Percentiles rank a stretch among this genome's conserved stretches.
These are phyloP conservation scores for Caenorhabditis angaria DNA, from an alignment of 2,888 invertebrate species.

Conservation along the genomic window DNA sequence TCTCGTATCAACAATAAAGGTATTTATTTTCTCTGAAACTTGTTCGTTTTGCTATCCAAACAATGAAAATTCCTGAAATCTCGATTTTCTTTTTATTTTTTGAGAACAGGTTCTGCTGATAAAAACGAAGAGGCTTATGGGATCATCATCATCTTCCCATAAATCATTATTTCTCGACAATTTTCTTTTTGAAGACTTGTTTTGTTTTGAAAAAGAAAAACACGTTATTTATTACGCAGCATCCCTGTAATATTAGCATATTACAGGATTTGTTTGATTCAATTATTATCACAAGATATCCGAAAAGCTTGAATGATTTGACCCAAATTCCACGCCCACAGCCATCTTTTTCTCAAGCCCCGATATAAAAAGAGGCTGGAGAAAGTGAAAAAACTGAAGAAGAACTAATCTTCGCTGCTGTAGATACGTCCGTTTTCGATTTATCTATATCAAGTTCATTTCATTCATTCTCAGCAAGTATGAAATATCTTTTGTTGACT, in stretches of 20 bases:
- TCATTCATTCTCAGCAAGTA: background rate
- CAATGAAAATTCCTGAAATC: too few species aligned
- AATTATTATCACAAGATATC: background rate
- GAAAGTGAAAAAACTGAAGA: background rate
- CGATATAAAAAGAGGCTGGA: background rate
- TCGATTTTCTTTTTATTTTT: background rate
- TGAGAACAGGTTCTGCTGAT: background rate
- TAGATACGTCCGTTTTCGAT: too few species aligned
- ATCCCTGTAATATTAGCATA: background rate
- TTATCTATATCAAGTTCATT: background rate
- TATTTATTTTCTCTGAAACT: too few species aligned
- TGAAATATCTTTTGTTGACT: background rate
- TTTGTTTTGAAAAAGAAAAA: background rate
- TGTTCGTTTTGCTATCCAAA: too few species aligned
- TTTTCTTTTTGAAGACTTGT: background rate
- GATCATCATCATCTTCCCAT: background rate
- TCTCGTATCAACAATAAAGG: too few species aligned
- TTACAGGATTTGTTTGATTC: background rate
- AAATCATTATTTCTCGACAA: background rate
- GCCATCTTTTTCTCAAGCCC: background rate
- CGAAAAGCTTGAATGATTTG: background rate
- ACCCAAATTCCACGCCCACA: conserved; percentile 2
- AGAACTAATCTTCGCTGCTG: background rate
- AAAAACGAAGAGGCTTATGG: too few species aligned
- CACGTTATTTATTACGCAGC: background rate